These are phyloP conservation scores for Synaphobranchus kaupii DNA, from an alignment of 2,797 vertebrate species.

Conservation along the genomic window DNA sequence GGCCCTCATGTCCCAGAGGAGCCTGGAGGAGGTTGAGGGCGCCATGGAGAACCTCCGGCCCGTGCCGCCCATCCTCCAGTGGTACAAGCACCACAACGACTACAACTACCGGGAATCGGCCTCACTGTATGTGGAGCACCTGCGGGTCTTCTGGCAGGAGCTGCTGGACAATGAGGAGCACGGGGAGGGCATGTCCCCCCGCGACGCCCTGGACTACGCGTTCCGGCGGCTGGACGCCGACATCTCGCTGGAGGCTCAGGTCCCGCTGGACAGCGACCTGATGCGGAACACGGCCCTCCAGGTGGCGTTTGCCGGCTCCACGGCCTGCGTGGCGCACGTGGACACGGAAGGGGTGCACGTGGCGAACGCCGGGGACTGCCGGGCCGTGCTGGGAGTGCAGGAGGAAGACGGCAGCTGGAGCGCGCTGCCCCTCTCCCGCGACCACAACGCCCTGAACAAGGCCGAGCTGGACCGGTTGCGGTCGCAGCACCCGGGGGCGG, in stretches of 20 bases:
- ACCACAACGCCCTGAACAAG: constrained; percentile 85
- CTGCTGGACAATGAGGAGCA: constrained; percentile 82
- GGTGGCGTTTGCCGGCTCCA: constrained; percentile 90
- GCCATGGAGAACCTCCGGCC: constrained; percentile 82
- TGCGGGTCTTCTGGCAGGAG: constrained; percentile 94
- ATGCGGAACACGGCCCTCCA: constrained; percentile 86
- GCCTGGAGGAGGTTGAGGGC: constrained; percentile 83
- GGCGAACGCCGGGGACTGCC: constrained; percentile 89
- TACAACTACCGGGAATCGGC: constrained; percentile 82
- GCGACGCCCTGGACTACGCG: constrained; percentile 81
- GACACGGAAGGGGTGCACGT: constrained; percentile 80
- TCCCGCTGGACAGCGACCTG: constrained; percentile 79
- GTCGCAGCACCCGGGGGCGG: constrained; percentile 82
- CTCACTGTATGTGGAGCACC: constrained; percentile 83
- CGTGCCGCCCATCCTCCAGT: constrained; percentile 82
- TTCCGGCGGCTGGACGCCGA: constrained; percentile 90
- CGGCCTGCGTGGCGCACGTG: constrained; percentile 88
- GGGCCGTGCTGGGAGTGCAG: constrained; percentile 84
- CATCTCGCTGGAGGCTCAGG: constrained; percentile 91
- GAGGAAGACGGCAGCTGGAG: constrained; percentile 86
- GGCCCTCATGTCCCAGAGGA: constrained; percentile 83
- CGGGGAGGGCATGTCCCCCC: constrained; percentile 72
- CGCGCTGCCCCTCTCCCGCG: constrained; percentile 82
- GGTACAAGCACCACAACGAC: constrained; percentile 85
- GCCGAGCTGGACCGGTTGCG: constrained; percentile 81